A percentile compares a stretch with the other conserved stretches of the same genome.
Conservation (phyloP, 2,797 vertebrate genomes). For the Typhlichthys subterraneus region DNA sequence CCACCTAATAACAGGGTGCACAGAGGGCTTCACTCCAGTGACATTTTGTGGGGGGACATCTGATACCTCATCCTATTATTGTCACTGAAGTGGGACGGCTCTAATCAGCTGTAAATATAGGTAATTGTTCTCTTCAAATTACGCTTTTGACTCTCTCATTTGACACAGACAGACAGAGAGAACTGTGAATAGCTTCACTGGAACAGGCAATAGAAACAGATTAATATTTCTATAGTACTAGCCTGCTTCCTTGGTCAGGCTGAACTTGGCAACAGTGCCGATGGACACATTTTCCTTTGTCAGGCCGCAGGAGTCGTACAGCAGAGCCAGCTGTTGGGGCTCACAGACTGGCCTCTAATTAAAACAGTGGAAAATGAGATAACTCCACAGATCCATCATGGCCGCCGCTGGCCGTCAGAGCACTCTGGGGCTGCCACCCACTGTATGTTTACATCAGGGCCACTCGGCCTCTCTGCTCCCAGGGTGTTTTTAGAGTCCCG, state of each 20-base stretch:
- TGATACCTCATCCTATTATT: constrained; percentile 73
- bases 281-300: constrained; percentile 94
- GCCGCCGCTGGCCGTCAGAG: constrained; percentile 89
- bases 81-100: constrained; percentile 72
- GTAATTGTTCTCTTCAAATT: constrained; percentile 69
- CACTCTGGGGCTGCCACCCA: constrained; percentile 89
- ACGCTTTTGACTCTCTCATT: constrained; percentile 65
- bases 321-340: constrained; percentile 93
- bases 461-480: constrained; percentile 79
- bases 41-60: constrained; percentile 64
- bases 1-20: constrained; percentile 68
- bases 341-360: constrained; percentile 97
- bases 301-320: constrained; percentile 92
- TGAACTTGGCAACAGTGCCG: constrained; percentile 85
- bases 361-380: constrained; percentile 99
- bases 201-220: constrained; percentile 15
- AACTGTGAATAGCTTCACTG: constrained; percentile 47
- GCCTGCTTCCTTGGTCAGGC: constrained; percentile 77
- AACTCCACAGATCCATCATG: constrained; percentile 97
- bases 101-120: constrained; percentile 76
- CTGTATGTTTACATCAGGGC: constrained; percentile 89
- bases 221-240: constrained; percentile 33
- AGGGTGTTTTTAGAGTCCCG: constrained; percentile 82
- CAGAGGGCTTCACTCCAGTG: constrained; percentile 32
- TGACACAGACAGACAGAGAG: constrained; percentile 67